These are phyloP conservation scores for Nezara viridula DNA, from an alignment of 2,888 invertebrate species.

Conservation along the genomic window DNA sequence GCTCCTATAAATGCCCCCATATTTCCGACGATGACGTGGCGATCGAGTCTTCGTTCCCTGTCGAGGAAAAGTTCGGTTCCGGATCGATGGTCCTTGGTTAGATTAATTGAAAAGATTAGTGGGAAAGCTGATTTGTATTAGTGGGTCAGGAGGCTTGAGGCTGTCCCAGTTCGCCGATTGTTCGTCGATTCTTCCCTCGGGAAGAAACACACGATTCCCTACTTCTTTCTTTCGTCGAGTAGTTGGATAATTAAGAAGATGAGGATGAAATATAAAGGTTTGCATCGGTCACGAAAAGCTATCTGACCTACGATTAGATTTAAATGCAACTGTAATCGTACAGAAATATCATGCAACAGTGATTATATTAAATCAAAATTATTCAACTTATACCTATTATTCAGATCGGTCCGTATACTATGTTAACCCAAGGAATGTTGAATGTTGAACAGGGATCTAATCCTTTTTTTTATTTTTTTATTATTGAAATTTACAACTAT, in stretches of 20 bases:
- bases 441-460: too few species aligned
- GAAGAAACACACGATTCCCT: not conserved
- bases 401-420: too few species aligned
- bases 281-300: not conserved
- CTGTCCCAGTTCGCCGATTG: not conserved
- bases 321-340: not conserved
- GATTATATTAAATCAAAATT: not conserved
- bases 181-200: not conserved
- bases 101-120: conserved; percentile 51
- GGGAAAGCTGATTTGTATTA: conserved; percentile 21
- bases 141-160: not conserved
- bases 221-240: not conserved
- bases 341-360: not conserved
- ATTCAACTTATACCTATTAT: too few species aligned
- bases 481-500: too few species aligned
- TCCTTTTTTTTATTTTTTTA: too few species aligned
- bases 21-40: conserved; percentile 30
- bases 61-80: conserved; percentile 10
- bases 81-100: conserved; percentile 27
- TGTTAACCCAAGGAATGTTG: too few species aligned
- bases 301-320: not conserved
- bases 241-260: not conserved
- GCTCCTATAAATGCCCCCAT: not conserved
- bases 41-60: not conserved
- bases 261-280: not conserved